Conservation (phyloP, 1,140 invertebrate species). For the Belonocnema kinseyi region DNA sequence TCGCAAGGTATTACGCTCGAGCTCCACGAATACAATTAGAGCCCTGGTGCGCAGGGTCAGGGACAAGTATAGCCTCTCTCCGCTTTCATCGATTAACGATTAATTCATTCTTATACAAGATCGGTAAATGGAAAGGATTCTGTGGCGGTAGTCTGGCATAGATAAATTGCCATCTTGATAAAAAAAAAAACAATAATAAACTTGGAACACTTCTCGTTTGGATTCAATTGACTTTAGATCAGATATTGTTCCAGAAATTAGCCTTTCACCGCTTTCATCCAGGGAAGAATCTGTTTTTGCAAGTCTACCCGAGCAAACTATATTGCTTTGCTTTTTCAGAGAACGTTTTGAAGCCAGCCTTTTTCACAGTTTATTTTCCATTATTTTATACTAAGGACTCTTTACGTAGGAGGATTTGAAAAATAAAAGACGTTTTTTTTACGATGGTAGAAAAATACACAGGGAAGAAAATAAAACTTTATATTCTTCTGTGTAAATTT, state of each 20-base stretch:
- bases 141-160: conserved; percentile 21
- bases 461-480: too few relatives aligned
- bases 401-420: too few relatives aligned
- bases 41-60: conserved; percentile 40
- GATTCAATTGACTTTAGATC: conserved; percentile 31
- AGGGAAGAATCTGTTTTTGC: conserved; percentile 42
- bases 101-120: conserved; percentile 25
- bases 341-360: too few relatives aligned
- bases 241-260: conserved; percentile 32
- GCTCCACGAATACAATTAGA: conserved; percentile 29
- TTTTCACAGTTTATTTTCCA: too few relatives aligned
- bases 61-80: conserved; percentile 46
- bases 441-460: too few relatives aligned
- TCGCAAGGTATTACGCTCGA: conserved; percentile 43
- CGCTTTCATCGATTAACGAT: conserved; percentile 44
- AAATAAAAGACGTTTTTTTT: too few relatives aligned
- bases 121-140: conserved; percentile 22
- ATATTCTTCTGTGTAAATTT: too few relatives aligned
- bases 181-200: conserved; percentile 18
- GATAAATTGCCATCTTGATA: conserved; percentile 27
- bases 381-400: too few relatives aligned
- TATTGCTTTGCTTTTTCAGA: too few relatives aligned
- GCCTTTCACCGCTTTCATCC: conserved; percentile 48
- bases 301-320: conserved; percentile 13
- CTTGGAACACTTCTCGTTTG: conserved; percentile 23